Base-by-base conservation (phyloP, 2,888 invertebrate species). In the Saturnia japonica region DNA sequence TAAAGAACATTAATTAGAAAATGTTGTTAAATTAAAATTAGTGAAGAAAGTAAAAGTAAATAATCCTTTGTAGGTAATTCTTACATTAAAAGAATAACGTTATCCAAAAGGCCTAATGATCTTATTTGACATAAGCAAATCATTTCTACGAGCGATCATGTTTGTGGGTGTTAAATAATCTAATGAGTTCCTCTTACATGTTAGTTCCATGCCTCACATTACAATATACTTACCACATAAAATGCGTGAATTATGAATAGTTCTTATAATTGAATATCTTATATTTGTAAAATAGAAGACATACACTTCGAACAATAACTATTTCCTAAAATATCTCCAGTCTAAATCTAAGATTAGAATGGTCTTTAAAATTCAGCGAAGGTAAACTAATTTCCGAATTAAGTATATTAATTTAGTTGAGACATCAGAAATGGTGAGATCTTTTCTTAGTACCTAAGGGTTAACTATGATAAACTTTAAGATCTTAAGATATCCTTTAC, bases 391-490 rank as follows among this genome's bases (percentile, higher is more conserved):
- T 60, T 25, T 25, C 57, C 57, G 57, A 28, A 60, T 28, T 6
- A n/a, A n/a, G n/a, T n/a, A 60, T 60, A 60, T 60, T 60, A 28
- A 64, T 64, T 64, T 9, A 11, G 40, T 9, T 40, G n/a, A 40
- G 40, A 25, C 40, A 40, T 40, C 40, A 40, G 64, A n/a, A n/a
- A 16, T 34, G 34, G 19, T 34, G 40, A 19, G 40, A 57, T 25
- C 57, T 25, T 51, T 51, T 40, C 40, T 64, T 64, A 25, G 12
- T n/a, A n/a, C n/a, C n/a, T n/a, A 40, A 40, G 1, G 64, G 40
- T 40, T 64, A 64, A 64, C 64, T 64, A 40, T 64, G 64, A 64
- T 34, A 64, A n/a, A 64, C 40, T 40, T 64, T 40, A 64, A 64
- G 40, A 64, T 64, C 64, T 64, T 64, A 19, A 64, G 34, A 40